Base-by-base conservation (phyloP, 2,113 vertebrate species). In the Callocephalon fimbriatum region DNA sequence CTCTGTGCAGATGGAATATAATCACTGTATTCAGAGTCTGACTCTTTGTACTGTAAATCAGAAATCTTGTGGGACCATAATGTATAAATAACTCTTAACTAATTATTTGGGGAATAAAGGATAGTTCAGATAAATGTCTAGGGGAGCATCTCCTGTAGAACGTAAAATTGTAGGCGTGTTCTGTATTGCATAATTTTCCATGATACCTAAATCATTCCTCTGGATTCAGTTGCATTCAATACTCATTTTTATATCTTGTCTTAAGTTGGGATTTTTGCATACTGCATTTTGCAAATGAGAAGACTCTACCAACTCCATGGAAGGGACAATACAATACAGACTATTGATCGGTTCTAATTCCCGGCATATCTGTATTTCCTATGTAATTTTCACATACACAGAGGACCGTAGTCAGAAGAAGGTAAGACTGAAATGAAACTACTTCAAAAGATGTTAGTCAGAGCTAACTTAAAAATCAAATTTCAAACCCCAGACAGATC, bases 41-140 rank as follows among this genome's bases (percentile, higher is more conserved):
- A 15, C 45, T 93, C 90, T 96, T 93, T 95, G 88, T 96, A 77
- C 95, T 87, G 80, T 82, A 93, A 91, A 95, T 95, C 86, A 95
- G 83, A 95, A 93, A 75, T 94, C 96, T 94, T 76, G 56, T 87
- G 97, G 61, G 92, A 93, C 66, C 73, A 25, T 42, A 65, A 61
- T 26, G 21, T 91, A 96, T 95, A 97, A 97, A 97, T 95, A 97
- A 94, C 94, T 96, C 65, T 40, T 59, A 81, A 93, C 51, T 92
- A 92, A 96, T 95, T 92, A 93, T 91, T 92, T 63, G 77, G 88
- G 88, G 95, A 91, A 87, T 94, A 93, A 95, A 95, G 83, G 68
- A 15, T 81, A 40, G 80, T 78, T 95, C 88, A 93, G 72, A 74
- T 61, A 25, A 94, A 48, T 12, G 48, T 89, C 83, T 84, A 72